A percentile compares a stretch with the other conserved stretches of the same genome.
These are phyloP conservation scores for Barbus barbus DNA, from an alignment of 2,113 vertebrate species.

Conservation along the genomic window DNA sequence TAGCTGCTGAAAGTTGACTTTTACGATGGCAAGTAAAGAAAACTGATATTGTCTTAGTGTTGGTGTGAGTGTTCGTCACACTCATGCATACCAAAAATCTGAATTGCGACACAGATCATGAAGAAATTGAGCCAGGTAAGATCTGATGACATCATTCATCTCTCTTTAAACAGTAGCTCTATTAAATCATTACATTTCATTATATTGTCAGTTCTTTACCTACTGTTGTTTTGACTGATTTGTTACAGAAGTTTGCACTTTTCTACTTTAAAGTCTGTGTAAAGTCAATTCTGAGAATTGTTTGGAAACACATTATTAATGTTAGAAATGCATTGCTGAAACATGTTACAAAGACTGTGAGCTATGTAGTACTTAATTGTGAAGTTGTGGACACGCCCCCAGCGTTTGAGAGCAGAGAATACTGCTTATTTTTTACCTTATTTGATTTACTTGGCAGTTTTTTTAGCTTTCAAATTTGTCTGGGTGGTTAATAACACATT, in stretches of 20 bases:
- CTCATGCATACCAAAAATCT: slow-evolving; percentile 69
- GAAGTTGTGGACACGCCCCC: no score
- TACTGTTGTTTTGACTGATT: not conserved
- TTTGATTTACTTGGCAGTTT: no score
- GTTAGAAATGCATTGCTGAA: no score
- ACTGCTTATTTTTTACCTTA: no score
- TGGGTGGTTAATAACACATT: no score
- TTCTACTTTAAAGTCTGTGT: no score
- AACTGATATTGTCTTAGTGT: slow-evolving; percentile 28
- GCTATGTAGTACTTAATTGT: no score
- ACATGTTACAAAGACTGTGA: no score
- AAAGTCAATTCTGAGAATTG: no score
- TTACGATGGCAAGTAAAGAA: slow-evolving; percentile 3
- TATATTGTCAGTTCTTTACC: not conserved
- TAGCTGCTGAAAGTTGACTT: not conserved
- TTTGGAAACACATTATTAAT: no score
- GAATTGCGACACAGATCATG: slow-evolving; percentile 50
- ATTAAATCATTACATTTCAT: not conserved
- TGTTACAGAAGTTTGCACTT: not conserved
- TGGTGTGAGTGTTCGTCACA: slow-evolving; percentile 42
- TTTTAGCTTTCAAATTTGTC: no score
- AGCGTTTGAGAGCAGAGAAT: no score
- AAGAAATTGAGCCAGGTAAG: slow-evolving; percentile 66
- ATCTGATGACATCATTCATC: not conserved
- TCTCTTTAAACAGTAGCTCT: not conserved